These are phyloP conservation scores for Diachasmimorpha longicaudata DNA, from an alignment of 1,140 invertebrate genomes.

Conservation along the genomic window DNA sequence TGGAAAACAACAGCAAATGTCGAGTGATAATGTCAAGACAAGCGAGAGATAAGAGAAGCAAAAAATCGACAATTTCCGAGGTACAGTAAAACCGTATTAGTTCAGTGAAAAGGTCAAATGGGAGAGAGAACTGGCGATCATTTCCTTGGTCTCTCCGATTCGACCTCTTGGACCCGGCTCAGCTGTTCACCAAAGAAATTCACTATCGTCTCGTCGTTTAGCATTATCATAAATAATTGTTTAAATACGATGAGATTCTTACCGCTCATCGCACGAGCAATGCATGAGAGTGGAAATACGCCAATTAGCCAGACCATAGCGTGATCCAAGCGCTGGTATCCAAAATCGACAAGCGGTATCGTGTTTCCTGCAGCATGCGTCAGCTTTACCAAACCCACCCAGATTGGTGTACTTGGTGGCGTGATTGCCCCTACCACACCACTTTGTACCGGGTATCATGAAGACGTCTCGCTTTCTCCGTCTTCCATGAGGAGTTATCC, in stretches of 20 bases:
- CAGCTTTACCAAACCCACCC: constrained; percentile 77
- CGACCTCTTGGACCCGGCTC: too few relatives aligned
- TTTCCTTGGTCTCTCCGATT: too few relatives aligned
- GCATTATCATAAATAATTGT: neutral
- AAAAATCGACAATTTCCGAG: too few relatives aligned
- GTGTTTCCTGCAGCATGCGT: constrained; percentile 84
- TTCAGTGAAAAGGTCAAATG: too few relatives aligned
- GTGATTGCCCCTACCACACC: constrained; percentile 84
- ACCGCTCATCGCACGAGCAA: constrained; percentile 88
- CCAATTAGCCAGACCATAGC: constrained; percentile 85
- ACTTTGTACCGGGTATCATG: constrained; percentile 81
- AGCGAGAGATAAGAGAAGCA: too few relatives aligned
- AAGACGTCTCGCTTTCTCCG: constrained; percentile 68
- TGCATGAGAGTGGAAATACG: constrained; percentile 85
- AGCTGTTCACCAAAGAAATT: neutral
- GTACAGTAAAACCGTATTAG: too few relatives aligned
- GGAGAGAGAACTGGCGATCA: too few relatives aligned
- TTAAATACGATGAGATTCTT: constrained; percentile 39
- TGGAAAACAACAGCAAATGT: too few relatives aligned
- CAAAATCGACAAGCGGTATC: constrained; percentile 81
- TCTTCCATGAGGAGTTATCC: constrained; percentile 19
- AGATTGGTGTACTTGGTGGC: constrained; percentile 78
- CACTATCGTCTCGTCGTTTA: neutral
- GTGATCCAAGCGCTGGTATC: constrained; percentile 77
- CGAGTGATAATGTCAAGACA: too few relatives aligned